phyloP scores from a whole-genome alignment of 92 coral and sea anemone species.

The Phenganax subtilis region DNA sequence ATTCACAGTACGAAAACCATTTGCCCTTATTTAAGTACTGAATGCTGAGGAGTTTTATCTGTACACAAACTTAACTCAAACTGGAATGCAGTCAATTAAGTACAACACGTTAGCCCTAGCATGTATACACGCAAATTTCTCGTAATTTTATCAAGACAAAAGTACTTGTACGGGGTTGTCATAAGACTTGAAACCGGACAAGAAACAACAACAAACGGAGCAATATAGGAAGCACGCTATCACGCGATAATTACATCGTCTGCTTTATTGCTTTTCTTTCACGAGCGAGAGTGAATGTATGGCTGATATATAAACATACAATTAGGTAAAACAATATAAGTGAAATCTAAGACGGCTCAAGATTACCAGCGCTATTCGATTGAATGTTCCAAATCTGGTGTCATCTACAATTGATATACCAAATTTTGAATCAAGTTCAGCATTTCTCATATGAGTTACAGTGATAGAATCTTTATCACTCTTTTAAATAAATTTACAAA shows the following conservation, averaged over 20 bases:
- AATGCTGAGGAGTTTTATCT: too few relatives aligned
- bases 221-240: constrained; percentile 10
- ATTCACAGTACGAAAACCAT: too few relatives aligned
- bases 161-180: background rate
- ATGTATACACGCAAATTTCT: constrained; percentile 5
- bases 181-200: background rate
- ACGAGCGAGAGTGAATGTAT: constrained; percentile 20
- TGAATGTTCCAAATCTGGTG: too few relatives aligned
- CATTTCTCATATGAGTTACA: too few relatives aligned
- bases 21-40: too few relatives aligned
- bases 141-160: background rate
- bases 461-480: too few relatives aligned
- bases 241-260: constrained; percentile 10
- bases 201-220: background rate
- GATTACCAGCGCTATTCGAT: background rate
- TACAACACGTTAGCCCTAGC: background rate
- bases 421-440: too few relatives aligned
- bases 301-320: constrained; percentile 24
- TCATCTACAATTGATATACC: too few relatives aligned
- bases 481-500: too few relatives aligned
- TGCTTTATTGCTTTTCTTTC: constrained; percentile 30
- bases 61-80: too few relatives aligned
- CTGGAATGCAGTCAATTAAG: background rate
- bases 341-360: constrained; percentile 2
- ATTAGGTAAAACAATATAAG: constrained; percentile 11